These are phyloP conservation scores for Tylochromis polylepis DNA, from an alignment of 2,113 vertebrate species.

Conservation along the genomic window DNA sequence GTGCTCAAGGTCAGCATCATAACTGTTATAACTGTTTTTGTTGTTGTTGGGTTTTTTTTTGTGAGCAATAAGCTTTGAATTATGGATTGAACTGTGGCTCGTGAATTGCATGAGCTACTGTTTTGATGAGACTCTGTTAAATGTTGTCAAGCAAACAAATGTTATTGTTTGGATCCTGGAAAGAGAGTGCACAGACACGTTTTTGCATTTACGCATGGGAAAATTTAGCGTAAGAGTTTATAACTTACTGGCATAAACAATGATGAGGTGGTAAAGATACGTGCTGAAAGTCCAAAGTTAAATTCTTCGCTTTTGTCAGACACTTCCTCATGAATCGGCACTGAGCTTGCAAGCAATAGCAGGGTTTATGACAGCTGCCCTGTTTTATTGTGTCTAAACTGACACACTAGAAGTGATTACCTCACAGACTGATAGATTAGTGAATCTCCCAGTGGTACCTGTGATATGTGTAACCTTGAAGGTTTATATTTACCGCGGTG, in stretches of 20 bases:
- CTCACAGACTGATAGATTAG: not conserved
- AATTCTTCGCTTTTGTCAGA: not conserved
- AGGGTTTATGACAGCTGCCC: not conserved
- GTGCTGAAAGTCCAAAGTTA: conserved; percentile 46
- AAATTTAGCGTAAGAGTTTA: not conserved
- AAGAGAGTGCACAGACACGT: not conserved
- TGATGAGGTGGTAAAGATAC: not conserved
- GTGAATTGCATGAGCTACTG: not conserved
- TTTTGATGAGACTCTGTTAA: not conserved
- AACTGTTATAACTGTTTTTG: too few relatives aligned
- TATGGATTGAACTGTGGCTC: not conserved
- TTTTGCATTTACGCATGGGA: not conserved
- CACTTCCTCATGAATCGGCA: not conserved
- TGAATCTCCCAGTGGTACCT: not conserved
- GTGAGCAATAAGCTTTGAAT: not conserved
- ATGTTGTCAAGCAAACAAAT: not conserved
- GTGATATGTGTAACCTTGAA: not conserved
- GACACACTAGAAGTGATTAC: not conserved
- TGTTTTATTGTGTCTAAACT: not conserved
- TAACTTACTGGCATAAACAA: not conserved
- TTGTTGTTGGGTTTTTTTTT: too few relatives aligned
- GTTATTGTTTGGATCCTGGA: not conserved
- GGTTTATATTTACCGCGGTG: not conserved
- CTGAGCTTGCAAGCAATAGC: too few relatives aligned
- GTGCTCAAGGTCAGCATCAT: not conserved